Base-by-base conservation (phyloP, 2,888 invertebrate species). In the Netelia inedita region DNA sequence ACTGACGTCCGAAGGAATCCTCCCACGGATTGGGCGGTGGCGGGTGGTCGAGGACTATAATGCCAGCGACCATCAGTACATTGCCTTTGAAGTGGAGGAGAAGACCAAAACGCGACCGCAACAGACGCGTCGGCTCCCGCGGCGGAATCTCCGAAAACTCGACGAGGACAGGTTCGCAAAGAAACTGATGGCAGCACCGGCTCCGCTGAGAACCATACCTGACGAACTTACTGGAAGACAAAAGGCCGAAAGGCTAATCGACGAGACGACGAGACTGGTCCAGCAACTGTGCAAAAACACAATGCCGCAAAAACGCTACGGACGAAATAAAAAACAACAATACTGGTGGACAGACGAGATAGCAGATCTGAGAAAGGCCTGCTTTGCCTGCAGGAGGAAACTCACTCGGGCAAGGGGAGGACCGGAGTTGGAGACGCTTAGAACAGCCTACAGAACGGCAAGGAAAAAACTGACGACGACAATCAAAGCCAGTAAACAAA, bases 31-130 rank as follows among this genome's bases (percentile, higher is more conserved):
- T 16, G 6, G 57, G 57, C 21, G 21, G 11, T 57, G 57, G 57
- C 19, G 57, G 57, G 57, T 59, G 57, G 19, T 57, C 57, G 57
- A 57, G 6, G 57, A 21, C 57, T 57, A 57, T 8, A 57, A 16
- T 3, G 57, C 57, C 57, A 57, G 68, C 68, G 68, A 78, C n/a
- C 68, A 78, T 6, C 78, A 78, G 57, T 69, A 78, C 16, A 68
- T 78, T 14, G 35, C 19, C 23, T 68, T 55, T n/a, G 59, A 73
- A n/a, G 59, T 73, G 41, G 21, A 0, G 3, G 43, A 14, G 16
- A 1, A 10, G 16, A 57, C 61, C 6, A 10, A 3, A 10, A 61
- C 3, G 73, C 41, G 3, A 41, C 28, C 23, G 23, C 8, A 14
- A 19, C 9, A 16, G n/a, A 63, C 46, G 41, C 28, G 19, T 16